Base-by-base conservation (phyloP, 2,797 vertebrate species). In the Lutra lutra region DNA sequence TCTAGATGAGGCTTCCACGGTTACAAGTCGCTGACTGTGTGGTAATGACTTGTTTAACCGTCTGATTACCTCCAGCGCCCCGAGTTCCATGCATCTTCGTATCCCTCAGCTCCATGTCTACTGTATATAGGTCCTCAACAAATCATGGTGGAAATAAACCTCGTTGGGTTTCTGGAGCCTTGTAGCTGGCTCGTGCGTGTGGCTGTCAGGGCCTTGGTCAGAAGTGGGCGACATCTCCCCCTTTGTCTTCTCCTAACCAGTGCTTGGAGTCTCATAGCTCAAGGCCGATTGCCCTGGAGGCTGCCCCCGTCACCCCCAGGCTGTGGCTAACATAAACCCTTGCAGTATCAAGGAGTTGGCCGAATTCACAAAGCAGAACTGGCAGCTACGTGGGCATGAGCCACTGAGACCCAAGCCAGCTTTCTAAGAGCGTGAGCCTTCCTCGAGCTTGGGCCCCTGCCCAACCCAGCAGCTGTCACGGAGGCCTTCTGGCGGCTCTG, bases 231-330 rank as follows among this genome's bases (percentile, higher is more conserved):
- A 7, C 9, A 0, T 35, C n/a, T 13, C 8, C 4, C 84, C 64
- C 23, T 58, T 15, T 32, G 25, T 82, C 29, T 46, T 78, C 78
- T 89, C 68, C 46, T 13, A 43, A 54, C 51, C 11, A 12, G 38
- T 15, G 38, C 21, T 35, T 32, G 15, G 79, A 21, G 27, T 51
- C 86, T 80, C 40, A 8, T n/a, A 51, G 64, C 60, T 89, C 75
- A 40, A 4, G n/a, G 46, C n/a, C 46, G 21, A 6, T 25, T 18
- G 5, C 79, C 43, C 77, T 38, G 0, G 43, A 35, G 38, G 60
- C 20, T 15, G 29, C 62, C 21, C 0, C 64, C 21, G 0, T 7
- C 1, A 12, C 32, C 27, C 20, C 32, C 2, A 11, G 80, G 14
- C 72, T 2, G 23, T 35, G 13, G 48, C 77, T 64, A 18, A 23